Base-by-base conservation (phyloP, 2,797 vertebrate species). In the Sebastes steindachneri region DNA sequence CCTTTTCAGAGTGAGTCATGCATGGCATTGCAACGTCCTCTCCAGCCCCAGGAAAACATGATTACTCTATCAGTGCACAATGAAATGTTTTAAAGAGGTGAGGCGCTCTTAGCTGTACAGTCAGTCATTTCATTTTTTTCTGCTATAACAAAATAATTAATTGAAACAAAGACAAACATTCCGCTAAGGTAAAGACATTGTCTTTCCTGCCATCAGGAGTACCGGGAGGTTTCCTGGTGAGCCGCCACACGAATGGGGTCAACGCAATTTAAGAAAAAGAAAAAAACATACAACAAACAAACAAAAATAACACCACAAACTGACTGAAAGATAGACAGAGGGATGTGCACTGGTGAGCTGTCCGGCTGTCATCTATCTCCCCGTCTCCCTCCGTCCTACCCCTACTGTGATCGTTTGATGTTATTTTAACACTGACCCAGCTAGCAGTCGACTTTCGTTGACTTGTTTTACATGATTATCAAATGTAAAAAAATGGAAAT, bases 1-100 rank as follows among this genome's bases (percentile, higher is more conserved):
- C 83, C 80, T 86, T 89, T 90, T 83, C 84, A 88, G 68, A 83
- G 73, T 69, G 72, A 87, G 54, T 85, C 75, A 78, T 81, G 79
- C 77, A 54, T 86, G 75, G 70, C 83, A 81, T 84, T 82, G 83
- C 75, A 80, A 69, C 37, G 70, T 88, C 73, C 67, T 85, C 69
- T 60, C 51, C 73, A 65, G 63, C 68, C 79, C 55, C 11, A 67
- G 41, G 66, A 26, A 67, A 75, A 78, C 70, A 78, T 76, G 73
- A 86, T 88, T 69, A 72, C 58, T 82, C 73, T 83, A 68, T 84
- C 65, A 73, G 71, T 51, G 37, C 26, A 68, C 51, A 74, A 68
- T 74, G 54, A 68, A 55, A 72, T 72, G 51, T 26, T 82, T 68
- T 60, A 79, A 79, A 78, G 9, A 57, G 48, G 12, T 28, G 55